Conservation (phyloP, 2,113 vertebrate species). For the Limnothrissa miodon region DNA sequence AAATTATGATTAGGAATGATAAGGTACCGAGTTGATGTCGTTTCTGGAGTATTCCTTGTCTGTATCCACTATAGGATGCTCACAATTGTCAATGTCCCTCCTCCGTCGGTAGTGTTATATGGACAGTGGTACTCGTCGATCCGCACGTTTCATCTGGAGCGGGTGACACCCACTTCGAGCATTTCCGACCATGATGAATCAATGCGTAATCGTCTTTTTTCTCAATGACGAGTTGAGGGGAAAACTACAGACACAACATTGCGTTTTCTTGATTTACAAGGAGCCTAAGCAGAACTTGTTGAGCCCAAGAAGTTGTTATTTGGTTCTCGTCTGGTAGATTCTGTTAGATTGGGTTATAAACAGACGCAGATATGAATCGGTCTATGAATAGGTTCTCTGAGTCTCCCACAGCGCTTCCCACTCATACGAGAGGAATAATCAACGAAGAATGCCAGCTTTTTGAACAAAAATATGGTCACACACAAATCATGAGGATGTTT, state of each 20-base stretch:
- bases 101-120: background rate
- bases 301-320: no score
- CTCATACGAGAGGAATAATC: background rate
- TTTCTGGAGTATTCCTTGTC: background rate
- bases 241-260: no score
- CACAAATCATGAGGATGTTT: background rate
- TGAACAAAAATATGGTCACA: background rate
- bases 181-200: background rate
- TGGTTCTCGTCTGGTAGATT: background rate
- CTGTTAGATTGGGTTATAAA: background rate
- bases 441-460: background rate
- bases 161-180: background rate
- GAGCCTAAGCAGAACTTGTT: background rate
- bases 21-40: background rate
- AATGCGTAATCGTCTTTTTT: background rate
- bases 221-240: background rate
- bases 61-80: background rate
- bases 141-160: conserved; percentile 2
- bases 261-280: no score
- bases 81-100: background rate
- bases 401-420: conserved; percentile 36
- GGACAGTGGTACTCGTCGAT: background rate
- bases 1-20: background rate
- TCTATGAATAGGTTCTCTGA: conserved; percentile 2
- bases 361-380: background rate